phyloP scores from a whole-genome alignment of 2,113 vertebrate species.

The Platichthys stellatus region DNA sequence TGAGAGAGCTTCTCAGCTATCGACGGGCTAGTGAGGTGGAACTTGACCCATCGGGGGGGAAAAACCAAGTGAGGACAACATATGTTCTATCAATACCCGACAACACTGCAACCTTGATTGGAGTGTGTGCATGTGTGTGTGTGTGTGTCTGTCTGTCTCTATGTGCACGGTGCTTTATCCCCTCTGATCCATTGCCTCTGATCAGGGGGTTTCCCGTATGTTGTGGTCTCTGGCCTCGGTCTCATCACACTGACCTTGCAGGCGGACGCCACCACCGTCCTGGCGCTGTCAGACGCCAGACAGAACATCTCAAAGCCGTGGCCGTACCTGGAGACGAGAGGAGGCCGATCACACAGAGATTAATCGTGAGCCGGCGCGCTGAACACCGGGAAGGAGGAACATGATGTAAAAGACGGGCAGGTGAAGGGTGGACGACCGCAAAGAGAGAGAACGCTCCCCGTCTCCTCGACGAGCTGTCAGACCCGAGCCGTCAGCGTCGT shows the following conservation, averaged over 20 bases:
- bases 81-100: neutral
- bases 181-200: constrained; percentile 1
- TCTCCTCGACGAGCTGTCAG: constrained; percentile 24
- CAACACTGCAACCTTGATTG: neutral
- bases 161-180: neutral
- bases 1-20: too few relatives aligned
- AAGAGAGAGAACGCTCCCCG: neutral
- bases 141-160: constrained; percentile 1
- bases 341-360: constrained; percentile 5
- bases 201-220: neutral
- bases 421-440: constrained; percentile 17
- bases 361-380: neutral
- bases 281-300: constrained; percentile 88
- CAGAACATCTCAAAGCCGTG: constrained; percentile 98
- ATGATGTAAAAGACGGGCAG: constrained; percentile 11
- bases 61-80: too few relatives aligned
- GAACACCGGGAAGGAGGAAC: neutral
- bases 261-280: constrained; percentile 91
- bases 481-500: neutral
- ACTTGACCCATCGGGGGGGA: too few relatives aligned
- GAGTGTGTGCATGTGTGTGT: neutral
- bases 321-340: constrained; percentile 86
- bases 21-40: too few relatives aligned
- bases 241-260: constrained; percentile 89
- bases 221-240: constrained; percentile 77